These are phyloP conservation scores for Eupristina koningsbergeri DNA, from an alignment of 1,140 invertebrate genomes.

Conservation along the genomic window DNA sequence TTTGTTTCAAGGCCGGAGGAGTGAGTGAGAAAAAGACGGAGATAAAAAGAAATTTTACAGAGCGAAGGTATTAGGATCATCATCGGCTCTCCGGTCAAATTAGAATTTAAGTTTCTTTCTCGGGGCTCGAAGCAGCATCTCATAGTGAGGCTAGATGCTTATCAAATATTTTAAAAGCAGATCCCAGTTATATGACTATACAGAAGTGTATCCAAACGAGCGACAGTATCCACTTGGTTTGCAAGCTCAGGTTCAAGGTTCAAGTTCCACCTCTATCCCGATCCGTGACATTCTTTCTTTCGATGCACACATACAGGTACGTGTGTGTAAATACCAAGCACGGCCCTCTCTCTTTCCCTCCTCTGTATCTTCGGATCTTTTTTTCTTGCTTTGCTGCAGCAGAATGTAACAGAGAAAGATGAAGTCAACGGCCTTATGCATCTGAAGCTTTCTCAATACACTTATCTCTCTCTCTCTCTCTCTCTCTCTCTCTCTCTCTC, in stretches of 20 bases:
- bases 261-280: conserved; percentile 40
- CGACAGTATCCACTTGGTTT: conserved; percentile 11
- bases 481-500: neutral
- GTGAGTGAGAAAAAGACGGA: neutral
- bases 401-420: conserved; percentile 21
- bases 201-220: conserved; percentile 12
- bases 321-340: neutral
- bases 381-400: neutral
- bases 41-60: conserved; percentile 33
- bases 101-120: conserved; percentile 44
- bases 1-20: conserved; percentile 11
- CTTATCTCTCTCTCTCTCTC: neutral
- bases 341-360: neutral
- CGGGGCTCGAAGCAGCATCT: conserved; percentile 7
- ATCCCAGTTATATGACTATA: conserved; percentile 7
- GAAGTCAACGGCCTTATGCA: conserved; percentile 46
- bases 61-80: conserved; percentile 42
- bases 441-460: neutral
- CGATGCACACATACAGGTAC: neutral
- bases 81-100: conserved; percentile 38
- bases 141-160: conserved; percentile 40
- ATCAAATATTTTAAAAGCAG: conserved; percentile 51
- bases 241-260: conserved; percentile 48
- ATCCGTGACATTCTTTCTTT: conserved; percentile 43
- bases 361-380: neutral